Conservation (phyloP, 2,113 vertebrate genomes). For the Mionectes macconnelli region DNA sequence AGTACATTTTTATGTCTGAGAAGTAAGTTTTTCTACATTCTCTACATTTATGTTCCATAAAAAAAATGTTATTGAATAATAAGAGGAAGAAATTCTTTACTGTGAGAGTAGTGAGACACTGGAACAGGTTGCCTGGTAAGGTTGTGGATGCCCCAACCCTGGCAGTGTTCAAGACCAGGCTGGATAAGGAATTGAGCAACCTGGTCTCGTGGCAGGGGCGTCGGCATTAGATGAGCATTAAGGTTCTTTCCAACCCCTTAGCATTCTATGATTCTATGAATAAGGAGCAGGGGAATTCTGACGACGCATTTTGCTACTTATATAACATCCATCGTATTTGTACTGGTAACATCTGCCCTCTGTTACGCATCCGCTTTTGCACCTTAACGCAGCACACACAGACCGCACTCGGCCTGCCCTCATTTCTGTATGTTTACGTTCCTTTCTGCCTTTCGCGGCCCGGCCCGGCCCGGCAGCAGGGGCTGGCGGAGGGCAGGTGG, state of each 20-base stretch:
- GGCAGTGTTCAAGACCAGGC: not conserved
- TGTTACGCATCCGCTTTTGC: accelerated
- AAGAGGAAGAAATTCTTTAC: not conserved
- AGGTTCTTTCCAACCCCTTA: not conserved
- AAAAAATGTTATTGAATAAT: not conserved
- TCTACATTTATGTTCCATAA: not conserved
- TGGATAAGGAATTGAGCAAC: not conserved
- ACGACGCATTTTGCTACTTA: not conserved
- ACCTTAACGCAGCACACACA: not conserved
- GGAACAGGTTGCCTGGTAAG: not conserved
- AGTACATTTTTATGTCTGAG: not conserved
- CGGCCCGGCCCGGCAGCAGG: not conserved
- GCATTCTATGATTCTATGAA: not conserved
- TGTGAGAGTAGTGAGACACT: not conserved
- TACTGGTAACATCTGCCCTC: accelerated
- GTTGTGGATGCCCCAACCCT: no score
- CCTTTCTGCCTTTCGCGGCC: not conserved
- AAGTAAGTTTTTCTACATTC: not conserved
- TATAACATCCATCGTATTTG: accelerated
- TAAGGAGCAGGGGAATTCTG: not conserved
- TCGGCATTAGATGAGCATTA: not conserved
- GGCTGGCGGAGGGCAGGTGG: not conserved
- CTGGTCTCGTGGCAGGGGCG: not conserved
- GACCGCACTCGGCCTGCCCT: not conserved
- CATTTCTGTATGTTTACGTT: accelerated